Evolutionary conservation across 2,113 vertebrate genomes (phyloP).

Genomic region (Pyxicephalus adspersus): DNA sequence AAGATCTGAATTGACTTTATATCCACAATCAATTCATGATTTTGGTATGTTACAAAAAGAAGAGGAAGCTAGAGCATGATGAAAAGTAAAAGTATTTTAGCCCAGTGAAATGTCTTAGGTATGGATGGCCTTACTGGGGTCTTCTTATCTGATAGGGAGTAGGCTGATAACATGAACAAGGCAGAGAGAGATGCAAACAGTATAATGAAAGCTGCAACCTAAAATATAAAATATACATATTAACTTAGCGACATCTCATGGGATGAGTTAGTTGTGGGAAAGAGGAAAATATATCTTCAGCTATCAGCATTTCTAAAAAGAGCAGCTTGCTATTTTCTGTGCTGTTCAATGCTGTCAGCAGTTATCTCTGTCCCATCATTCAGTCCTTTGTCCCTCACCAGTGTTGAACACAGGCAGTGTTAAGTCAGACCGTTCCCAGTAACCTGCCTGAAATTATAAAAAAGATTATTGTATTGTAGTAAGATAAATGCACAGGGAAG

Average conservation of each 20-base stretch:
- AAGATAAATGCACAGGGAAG: conserved; percentile 14
- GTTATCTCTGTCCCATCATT: background rate
- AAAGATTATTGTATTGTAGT: conserved; percentile 6
- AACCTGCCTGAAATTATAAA: background rate
- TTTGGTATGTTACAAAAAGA: too few species aligned
- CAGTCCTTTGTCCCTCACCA: conserved; percentile 14
- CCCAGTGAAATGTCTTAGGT: too few species aligned
- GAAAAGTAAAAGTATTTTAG: too few species aligned
- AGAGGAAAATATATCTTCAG: background rate
- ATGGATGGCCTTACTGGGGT: too few species aligned
- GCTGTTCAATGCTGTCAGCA: background rate
- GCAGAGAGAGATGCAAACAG: too few species aligned
- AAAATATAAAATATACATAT: background rate
- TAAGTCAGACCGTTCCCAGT: background rate
- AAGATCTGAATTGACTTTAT: too few species aligned
- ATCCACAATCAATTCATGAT: too few species aligned
- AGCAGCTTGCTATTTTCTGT: background rate
- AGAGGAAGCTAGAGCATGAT: too few species aligned
- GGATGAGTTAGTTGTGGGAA: background rate
- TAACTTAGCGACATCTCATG: background rate
- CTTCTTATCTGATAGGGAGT: too few species aligned
- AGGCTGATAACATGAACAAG: too few species aligned
- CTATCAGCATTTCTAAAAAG: background rate
- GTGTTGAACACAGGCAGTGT: background rate
- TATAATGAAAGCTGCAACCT: too few species aligned